Percentiles rank a stretch among this genome's conserved stretches.
Evolutionary conservation across 2,113 vertebrate genomes (phyloP).

Genomic region (Dunckerocampus dactyliophorus): DNA sequence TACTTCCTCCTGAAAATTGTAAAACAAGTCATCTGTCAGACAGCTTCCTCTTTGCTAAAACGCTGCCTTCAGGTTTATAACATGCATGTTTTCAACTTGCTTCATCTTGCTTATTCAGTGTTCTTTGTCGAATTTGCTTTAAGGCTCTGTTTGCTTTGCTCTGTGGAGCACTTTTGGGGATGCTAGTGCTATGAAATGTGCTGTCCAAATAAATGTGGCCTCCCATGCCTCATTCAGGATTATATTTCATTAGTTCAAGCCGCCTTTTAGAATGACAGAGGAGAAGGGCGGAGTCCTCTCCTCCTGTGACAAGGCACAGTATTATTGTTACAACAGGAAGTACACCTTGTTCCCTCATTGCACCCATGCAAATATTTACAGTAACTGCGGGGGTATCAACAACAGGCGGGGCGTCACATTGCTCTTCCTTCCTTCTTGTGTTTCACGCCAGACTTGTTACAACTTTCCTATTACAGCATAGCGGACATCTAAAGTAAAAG

Average conservation of each 20-base stretch:
- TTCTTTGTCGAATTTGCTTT: background rate
- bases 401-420: slow-evolving; percentile 29
- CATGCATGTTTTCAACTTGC: background rate
- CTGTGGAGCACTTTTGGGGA: too few relatives aligned
- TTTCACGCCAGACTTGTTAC: slow-evolving; percentile 16
- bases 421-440: slow-evolving; percentile 49
- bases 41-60: background rate
- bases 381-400: slow-evolving; percentile 58
- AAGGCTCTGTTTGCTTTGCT: background rate
- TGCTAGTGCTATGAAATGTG: background rate
- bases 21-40: background rate
- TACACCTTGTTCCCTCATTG: slow-evolving; percentile 65
- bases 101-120: background rate
- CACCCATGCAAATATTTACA: slow-evolving; percentile 70
- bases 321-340: slow-evolving; percentile 61
- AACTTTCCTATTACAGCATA: slow-evolving; percentile 18
- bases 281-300: background rate
- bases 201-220: background rate
- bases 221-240: background rate
- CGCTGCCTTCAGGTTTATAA: background rate
- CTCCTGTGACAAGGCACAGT: background rate
- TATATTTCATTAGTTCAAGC: background rate
- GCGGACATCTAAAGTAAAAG: too few relatives aligned
- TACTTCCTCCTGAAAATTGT: background rate
- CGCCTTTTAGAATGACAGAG: background rate